Evolutionary conservation across 2,113 vertebrate genomes (phyloP), one percentile per base, ranked within the genome.

Genomic region (Chelonoidis abingdonii): DNA sequence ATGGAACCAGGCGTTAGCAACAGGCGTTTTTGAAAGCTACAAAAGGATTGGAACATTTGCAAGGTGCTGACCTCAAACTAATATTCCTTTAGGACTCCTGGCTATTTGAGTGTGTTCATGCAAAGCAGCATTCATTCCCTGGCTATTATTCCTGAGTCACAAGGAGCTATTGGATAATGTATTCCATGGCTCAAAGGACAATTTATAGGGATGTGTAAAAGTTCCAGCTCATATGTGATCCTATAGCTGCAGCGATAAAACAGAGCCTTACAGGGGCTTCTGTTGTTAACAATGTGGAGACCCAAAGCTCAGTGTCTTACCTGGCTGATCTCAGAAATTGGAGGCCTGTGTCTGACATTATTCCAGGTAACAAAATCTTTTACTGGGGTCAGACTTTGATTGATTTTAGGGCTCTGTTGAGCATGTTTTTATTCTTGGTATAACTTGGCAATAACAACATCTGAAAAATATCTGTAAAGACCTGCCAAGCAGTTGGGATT

Each of bases 291-390:
- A 76, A 98, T 98, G 98, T 5, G 2, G 84, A 96, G 89, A 97
- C 59, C 76, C 78, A 94, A 91, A 90, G 79, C 72, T 90, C 96
- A 94, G 79, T 44, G 76, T 92, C 86, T 97, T 7, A 8, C 89
- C 54, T 98, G 96, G 47, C 90, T 97, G 95, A 97, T 98, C 92
- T 94, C 93, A 91, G 91, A 97, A 95, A 72, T 31, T 21, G 98
- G 95, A 97, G 80, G 88, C 90, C 86, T 97, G 52, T 97, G 93
- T 95, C 96, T 98, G 79, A 93, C 78, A 54, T 97, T 98, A 25
- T 97, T 96, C 83, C 98, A 98, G 98, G 98, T 98, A 98, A 98
- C 6, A 47, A 90, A 88, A 89, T 81, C 11, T 91, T 85, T 92
- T 95, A 62, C 38, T 91, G 57, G 44, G 78, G 89, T 47, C 65